phyloP scores from a whole-genome alignment of 2,888 invertebrate species.

The Taphrorychus bicolor region DNA sequence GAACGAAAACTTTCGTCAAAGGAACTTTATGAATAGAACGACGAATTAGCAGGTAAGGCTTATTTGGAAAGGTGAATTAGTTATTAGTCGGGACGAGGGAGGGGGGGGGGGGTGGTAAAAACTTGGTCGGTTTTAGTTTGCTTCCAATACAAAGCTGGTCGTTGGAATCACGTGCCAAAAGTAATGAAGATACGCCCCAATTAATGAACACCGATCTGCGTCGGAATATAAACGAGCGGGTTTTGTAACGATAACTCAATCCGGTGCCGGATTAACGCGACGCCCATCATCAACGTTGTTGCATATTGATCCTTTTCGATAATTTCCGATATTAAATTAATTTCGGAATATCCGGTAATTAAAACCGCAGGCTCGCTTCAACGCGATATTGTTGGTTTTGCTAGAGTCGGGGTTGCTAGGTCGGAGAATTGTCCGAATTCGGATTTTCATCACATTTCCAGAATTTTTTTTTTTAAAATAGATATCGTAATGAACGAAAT shows the following conservation, averaged over 20 bases:
- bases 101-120: not conserved
- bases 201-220: not conserved
- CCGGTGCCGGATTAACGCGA: not conserved
- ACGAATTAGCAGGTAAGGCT: conserved; percentile 9
- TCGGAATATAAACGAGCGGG: not conserved
- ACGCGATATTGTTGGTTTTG: conserved; percentile 8
- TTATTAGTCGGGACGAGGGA: too few species aligned
- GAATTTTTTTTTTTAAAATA: too few species aligned
- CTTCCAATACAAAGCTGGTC: too few species aligned
- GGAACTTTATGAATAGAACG: conserved; percentile 26
- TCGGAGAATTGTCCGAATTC: not conserved
- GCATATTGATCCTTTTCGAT: conserved; percentile 19
- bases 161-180: not conserved
- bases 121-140: not conserved
- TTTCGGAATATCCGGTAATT: conserved; percentile 52
- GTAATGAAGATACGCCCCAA: not conserved
- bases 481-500: too few species aligned
- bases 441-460: not conserved
- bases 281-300: not conserved
- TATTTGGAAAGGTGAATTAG: not conserved
- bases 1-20: conserved; percentile 33
- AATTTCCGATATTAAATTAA: conserved; percentile 45
- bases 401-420: too few species aligned
- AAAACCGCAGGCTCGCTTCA: conserved; percentile 47
- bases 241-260: not conserved